Conservation (phyloP, 2,113 vertebrate genomes). For the Brachionichthys hirsutus region DNA sequence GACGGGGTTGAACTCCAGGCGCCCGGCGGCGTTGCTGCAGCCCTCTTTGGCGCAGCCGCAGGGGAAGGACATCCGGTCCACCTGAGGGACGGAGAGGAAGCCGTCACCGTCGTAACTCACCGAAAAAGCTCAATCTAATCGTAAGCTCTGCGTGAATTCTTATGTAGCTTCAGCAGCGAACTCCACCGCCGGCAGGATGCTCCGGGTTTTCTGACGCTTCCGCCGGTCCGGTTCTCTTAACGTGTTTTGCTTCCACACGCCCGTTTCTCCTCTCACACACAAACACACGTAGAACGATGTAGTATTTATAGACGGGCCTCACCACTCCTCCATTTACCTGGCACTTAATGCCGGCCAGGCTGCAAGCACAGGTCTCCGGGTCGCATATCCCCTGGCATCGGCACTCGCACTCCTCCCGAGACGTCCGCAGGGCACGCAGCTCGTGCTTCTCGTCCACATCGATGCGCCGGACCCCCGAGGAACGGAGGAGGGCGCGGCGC, state of each 20-base stretch:
- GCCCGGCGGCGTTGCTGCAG: constrained; percentile 90
- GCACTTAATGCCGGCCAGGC: constrained; percentile 97
- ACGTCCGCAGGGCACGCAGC: constrained; percentile 89
- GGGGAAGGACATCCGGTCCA: constrained; percentile 96
- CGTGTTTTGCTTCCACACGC: too few species aligned
- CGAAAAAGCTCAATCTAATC: too few species aligned
- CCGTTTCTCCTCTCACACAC: too few species aligned
- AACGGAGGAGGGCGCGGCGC: constrained; percentile 85
- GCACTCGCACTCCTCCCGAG: constrained; percentile 96
- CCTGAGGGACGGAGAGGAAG: constrained; percentile 69
- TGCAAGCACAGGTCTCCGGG: constrained; percentile 95
- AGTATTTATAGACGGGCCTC: constrained; percentile 66
- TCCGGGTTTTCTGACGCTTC: too few species aligned
- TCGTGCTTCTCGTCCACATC: constrained; percentile 95
- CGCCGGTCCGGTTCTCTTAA: too few species aligned
- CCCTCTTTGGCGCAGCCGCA: constrained; percentile 95
- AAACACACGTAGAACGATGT: constrained; percentile 38
- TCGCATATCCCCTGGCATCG: constrained; percentile 93
- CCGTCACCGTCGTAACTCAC: not conserved
- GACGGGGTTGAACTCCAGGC: constrained; percentile 95
- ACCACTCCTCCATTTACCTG: constrained; percentile 86
- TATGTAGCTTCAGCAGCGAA: too few species aligned
- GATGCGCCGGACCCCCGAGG: constrained; percentile 94
- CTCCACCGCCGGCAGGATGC: too few species aligned
- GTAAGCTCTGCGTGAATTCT: too few species aligned